Evolutionary conservation across 2,113 vertebrate species (phyloP).

Genomic region (Oncorhynchus kisutch): DNA sequence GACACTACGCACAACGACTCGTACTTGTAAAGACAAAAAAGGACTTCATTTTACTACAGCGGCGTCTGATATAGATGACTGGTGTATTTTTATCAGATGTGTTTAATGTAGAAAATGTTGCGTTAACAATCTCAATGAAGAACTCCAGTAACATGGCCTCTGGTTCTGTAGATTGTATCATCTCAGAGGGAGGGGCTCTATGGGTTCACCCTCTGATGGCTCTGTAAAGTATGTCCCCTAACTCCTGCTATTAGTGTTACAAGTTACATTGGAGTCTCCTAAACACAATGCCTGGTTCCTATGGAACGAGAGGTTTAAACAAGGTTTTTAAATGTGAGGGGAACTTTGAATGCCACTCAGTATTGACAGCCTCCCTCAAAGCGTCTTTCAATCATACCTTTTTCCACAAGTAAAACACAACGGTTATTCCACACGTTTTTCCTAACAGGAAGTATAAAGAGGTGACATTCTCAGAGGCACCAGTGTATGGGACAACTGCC

Average conservation of each 20-base stretch:
- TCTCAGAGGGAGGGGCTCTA: neutral
- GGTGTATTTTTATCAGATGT: conserved; percentile 18
- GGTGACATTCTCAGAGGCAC: neutral
- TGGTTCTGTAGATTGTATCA: neutral
- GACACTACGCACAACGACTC: conserved; percentile 32
- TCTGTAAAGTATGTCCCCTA: neutral
- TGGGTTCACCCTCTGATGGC: conserved; percentile 2
- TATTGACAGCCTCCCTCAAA: neutral
- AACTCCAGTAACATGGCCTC: neutral
- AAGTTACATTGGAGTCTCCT: conserved; percentile 1
- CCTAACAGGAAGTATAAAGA: neutral
- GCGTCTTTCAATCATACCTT: neutral
- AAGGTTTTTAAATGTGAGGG: conserved; percentile 19
- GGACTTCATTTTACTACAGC: conserved; percentile 17
- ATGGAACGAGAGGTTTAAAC: conserved; percentile 50
- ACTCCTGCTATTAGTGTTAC: neutral
- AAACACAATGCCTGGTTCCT: conserved; percentile 48
- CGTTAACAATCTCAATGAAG: conserved; percentile 12
- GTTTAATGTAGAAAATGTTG: conserved; percentile 32
- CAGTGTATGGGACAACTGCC: neutral
- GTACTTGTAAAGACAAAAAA: conserved; percentile 38
- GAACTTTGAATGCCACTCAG: neutral
- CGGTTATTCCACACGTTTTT: conserved; percentile 7
- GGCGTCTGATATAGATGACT: neutral
- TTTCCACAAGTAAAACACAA: conserved; percentile 17